Percentiles rank a stretch among this genome's conserved stretches.
Evolutionary conservation across 2,888 invertebrate species (phyloP).

Genomic region (Morpho helenor): DNA sequence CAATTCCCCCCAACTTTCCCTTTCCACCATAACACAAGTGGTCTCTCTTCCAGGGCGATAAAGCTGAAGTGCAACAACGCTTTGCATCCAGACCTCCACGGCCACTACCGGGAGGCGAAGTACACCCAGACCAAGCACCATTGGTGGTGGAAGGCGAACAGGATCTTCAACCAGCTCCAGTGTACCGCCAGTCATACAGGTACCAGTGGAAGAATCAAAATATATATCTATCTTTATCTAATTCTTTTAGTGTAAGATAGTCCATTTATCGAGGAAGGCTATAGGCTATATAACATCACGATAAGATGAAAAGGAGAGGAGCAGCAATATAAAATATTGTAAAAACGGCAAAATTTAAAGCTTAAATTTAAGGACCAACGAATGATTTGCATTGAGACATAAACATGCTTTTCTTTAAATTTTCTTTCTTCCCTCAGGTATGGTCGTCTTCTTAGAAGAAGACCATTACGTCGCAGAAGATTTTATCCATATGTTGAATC

Average conservation of each 20-base stretch:
- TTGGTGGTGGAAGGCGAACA: constrained; percentile 99
- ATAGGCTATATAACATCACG: too few relatives aligned
- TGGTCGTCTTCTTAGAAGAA: constrained; percentile 96
- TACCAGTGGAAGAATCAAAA: constrained; percentile 20
- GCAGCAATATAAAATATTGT: too few relatives aligned
- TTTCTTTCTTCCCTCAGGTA: constrained; percentile 64
- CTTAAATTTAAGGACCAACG: too few relatives aligned
- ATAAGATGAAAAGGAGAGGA: too few relatives aligned
- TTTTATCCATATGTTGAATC: constrained; percentile 90
- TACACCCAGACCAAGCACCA: constrained; percentile 99
- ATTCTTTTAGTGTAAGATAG: too few relatives aligned
- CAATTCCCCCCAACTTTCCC: too few relatives aligned
- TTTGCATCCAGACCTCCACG: constrained; percentile 95
- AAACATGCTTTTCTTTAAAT: too few relatives aligned
- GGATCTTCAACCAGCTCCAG: constrained; percentile 94
- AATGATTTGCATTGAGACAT: too few relatives aligned
- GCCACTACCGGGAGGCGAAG: constrained; percentile 97
- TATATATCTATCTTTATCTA: too few relatives aligned
- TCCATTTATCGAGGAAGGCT: too few relatives aligned
- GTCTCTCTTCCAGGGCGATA: constrained; percentile 83
- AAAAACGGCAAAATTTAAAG: too few relatives aligned
- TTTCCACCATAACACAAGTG: too few relatives aligned
- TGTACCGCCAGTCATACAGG: constrained; percentile 91
- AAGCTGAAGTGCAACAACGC: constrained; percentile 94
- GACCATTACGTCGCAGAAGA: constrained; percentile 99